Conservation (phyloP, 2,888 invertebrate genomes). For the Dasysyrphus albostriatus region DNA sequence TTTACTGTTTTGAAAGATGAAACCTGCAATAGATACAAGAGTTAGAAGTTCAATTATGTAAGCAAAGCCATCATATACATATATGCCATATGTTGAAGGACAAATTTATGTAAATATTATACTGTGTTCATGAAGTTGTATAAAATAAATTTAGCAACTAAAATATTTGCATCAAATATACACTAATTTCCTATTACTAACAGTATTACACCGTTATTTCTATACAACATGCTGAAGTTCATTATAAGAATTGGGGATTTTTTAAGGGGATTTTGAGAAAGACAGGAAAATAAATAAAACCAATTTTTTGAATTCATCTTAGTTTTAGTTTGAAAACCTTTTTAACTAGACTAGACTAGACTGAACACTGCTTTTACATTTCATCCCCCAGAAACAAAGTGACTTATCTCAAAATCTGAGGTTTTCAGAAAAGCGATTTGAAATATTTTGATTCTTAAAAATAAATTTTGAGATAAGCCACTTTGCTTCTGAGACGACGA, state of each 20-base stretch:
- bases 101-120: slow-evolving; percentile 40
- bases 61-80: slow-evolving; percentile 3
- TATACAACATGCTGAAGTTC: neutral
- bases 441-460: too few species aligned
- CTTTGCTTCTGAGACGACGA: too few species aligned
- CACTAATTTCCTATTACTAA: neutral
- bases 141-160: neutral
- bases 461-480: too few species aligned
- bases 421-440: too few species aligned
- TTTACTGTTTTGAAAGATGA: slow-evolving; percentile 78
- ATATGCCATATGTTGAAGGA: slow-evolving; percentile 16
- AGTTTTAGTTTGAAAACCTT: too few species aligned
- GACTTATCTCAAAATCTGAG: too few species aligned
- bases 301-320: too few species aligned
- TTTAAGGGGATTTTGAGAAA: too few species aligned
- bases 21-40: slow-evolving; percentile 77
- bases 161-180: slow-evolving; percentile 3
- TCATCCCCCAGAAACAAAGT: too few species aligned
- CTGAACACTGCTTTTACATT: too few species aligned
- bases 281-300: too few species aligned
- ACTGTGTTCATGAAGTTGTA: slow-evolving; percentile 2
- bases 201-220: neutral
- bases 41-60: slow-evolving; percentile 29
- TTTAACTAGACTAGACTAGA: too few species aligned
- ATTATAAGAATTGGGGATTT: neutral